Evolutionary conservation across 2,113 vertebrate species (phyloP).

Genomic region (Esox niger): DNA sequence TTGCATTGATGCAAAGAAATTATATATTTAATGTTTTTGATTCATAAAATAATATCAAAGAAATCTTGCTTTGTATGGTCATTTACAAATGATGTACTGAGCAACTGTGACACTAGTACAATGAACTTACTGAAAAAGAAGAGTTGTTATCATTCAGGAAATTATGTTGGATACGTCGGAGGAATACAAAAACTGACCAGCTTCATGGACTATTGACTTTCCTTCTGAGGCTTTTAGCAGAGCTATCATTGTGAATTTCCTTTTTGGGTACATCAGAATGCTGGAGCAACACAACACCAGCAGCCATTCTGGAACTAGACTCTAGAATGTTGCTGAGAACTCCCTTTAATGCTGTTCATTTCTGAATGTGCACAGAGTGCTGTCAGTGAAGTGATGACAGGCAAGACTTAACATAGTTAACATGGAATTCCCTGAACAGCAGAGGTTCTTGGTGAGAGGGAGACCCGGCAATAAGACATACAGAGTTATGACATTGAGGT

Average conservation of each 20-base stretch:
- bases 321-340: slow-evolving; percentile 14
- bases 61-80: too few relatives aligned
- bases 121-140: neutral
- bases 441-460: neutral
- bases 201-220: slow-evolving; percentile 29
- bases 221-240: slow-evolving; percentile 17
- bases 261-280: slow-evolving; percentile 21
- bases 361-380: slow-evolving; percentile 11
- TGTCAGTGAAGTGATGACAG: slow-evolving; percentile 17
- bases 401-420: slow-evolving; percentile 14
- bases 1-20: too few relatives aligned
- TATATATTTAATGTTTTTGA: too few relatives aligned
- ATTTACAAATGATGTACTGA: too few relatives aligned
- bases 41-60: too few relatives aligned
- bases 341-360: slow-evolving; percentile 23
- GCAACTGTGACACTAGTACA: too few relatives aligned
- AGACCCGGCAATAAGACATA: too few relatives aligned
- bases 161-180: slow-evolving; percentile 20
- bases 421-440: slow-evolving; percentile 20
- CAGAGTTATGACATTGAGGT: too few relatives aligned
- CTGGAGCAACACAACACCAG: neutral
- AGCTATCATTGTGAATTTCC: slow-evolving; percentile 25
- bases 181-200: slow-evolving; percentile 9
- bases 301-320: neutral
- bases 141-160: neutral